Conservation (phyloP, 2,797 vertebrate genomes). For the Liparis tanakae region DNA sequence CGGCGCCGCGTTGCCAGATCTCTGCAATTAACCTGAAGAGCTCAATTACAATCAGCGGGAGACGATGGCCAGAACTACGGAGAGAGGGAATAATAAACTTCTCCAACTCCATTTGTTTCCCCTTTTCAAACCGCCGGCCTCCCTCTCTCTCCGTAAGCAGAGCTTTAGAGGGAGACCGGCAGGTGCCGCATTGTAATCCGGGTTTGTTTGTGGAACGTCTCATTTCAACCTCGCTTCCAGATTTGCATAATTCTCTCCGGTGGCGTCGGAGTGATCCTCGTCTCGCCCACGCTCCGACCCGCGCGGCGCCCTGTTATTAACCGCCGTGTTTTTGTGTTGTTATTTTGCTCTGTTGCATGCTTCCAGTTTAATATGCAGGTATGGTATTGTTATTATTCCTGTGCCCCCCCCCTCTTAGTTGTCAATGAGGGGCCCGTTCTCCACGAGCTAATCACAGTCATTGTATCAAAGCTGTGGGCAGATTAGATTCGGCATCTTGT, state of each 20-base stretch:
- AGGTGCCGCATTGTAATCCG: slow-evolving; percentile 23
- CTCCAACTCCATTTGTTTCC: neutral
- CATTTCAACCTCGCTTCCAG: slow-evolving; percentile 48
- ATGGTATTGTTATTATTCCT: slow-evolving; percentile 62
- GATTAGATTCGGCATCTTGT: slow-evolving; percentile 55
- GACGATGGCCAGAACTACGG: neutral
- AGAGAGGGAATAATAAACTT: neutral
- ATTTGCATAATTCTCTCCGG: slow-evolving; percentile 71
- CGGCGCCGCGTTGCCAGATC: neutral
- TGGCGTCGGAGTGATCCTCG: slow-evolving; percentile 53
- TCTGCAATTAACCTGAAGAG: neutral
- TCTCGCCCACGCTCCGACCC: slow-evolving; percentile 60
- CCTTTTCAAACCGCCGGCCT: neutral
- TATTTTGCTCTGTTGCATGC: slow-evolving; percentile 65
- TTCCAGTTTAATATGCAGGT: slow-evolving; percentile 81
- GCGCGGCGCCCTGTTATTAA: slow-evolving; percentile 63
- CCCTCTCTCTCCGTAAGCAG: slow-evolving; percentile 16
- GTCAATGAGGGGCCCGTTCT: slow-evolving; percentile 59
- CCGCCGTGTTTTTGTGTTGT: slow-evolving; percentile 63
- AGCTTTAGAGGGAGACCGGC: slow-evolving; percentile 26
- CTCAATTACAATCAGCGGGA: neutral
- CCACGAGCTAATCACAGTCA: slow-evolving; percentile 68
- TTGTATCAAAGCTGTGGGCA: slow-evolving; percentile 51
- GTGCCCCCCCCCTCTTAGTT: slow-evolving; percentile 38
- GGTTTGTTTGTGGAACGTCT: slow-evolving; percentile 64